phyloP scores from a whole-genome alignment of 2,888 invertebrate genomes.

The Rhagophthalmus giganteus region DNA sequence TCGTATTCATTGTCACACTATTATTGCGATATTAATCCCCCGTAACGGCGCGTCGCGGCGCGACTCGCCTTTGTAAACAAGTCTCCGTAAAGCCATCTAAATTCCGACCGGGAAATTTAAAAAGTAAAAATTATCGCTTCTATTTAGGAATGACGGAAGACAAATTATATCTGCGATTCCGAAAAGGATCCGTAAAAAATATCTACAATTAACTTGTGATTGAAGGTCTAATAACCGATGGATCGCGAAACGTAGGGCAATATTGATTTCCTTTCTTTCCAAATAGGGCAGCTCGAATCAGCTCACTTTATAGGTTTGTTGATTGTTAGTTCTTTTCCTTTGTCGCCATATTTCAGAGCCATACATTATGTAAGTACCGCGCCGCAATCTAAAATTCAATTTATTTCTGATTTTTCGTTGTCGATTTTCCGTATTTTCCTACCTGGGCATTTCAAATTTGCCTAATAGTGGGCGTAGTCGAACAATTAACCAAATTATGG shows the following conservation, averaged over 20 bases:
- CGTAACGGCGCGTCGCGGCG: too few relatives aligned
- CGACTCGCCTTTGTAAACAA: too few relatives aligned
- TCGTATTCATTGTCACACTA: too few relatives aligned
- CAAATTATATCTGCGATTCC: too few relatives aligned
- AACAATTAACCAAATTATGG: too few relatives aligned
- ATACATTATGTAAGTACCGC: slow-evolving; percentile 38
- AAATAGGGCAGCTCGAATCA: slow-evolving; percentile 29
- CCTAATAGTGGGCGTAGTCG: too few relatives aligned
- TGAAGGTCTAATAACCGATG: slow-evolving; percentile 26
- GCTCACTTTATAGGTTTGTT: slow-evolving; percentile 36
- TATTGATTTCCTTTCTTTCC: slow-evolving; percentile 26
- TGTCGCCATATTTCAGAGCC: slow-evolving; percentile 38
- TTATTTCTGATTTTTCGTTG: slow-evolving; percentile 31
- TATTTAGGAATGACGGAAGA: too few relatives aligned
- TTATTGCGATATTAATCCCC: too few relatives aligned
- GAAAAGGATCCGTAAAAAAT: neutral
- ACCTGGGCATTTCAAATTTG: too few relatives aligned
- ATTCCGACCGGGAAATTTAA: too few relatives aligned
- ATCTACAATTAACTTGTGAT: slow-evolving; percentile 22
- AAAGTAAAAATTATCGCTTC: too few relatives aligned
- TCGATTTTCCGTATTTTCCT: neutral
- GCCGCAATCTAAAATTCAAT: slow-evolving; percentile 39
- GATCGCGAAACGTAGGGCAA: slow-evolving; percentile 24
- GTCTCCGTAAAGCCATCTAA: too few relatives aligned
- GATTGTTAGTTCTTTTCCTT: slow-evolving; percentile 39